Conservation (phyloP, 1,140 invertebrate species). For the Oscheius sp. region DNA sequence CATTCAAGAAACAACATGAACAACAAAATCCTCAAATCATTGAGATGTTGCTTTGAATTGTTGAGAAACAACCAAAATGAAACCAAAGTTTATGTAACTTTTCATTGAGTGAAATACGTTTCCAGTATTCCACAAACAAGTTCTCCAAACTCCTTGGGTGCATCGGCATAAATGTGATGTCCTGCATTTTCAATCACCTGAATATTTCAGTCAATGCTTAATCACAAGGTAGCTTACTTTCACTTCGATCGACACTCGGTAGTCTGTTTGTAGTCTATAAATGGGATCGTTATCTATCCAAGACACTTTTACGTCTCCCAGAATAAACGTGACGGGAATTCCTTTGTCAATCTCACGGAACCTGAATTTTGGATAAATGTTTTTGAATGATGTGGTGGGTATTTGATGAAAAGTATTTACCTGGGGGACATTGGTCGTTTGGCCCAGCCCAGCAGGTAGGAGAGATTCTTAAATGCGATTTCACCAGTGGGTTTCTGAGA, state of each 20-base stretch:
- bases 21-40: too few species aligned
- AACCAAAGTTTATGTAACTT: too few species aligned
- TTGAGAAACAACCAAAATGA: too few species aligned
- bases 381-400: too few species aligned
- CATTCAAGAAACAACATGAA: too few species aligned
- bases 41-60: too few species aligned
- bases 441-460: slow-evolving; percentile 87
- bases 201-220: background rate
- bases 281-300: slow-evolving; percentile 85
- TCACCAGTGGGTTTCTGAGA: slow-evolving; percentile 87
- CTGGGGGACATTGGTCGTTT: slow-evolving; percentile 86
- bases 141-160: too few species aligned
- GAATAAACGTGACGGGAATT: slow-evolving; percentile 84
- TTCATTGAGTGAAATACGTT: too few species aligned
- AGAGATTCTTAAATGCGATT: slow-evolving; percentile 85
- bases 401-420: too few species aligned
- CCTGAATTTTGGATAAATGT: background rate
- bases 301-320: slow-evolving; percentile 66
- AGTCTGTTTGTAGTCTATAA: slow-evolving; percentile 73
- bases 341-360: slow-evolving; percentile 65
- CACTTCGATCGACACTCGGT: slow-evolving; percentile 73
- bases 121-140: too few species aligned
- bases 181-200: slow-evolving; percentile 85
- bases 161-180: slow-evolving; percentile 92
- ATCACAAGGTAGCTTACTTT: slow-evolving; percentile 69